Base-by-base conservation (phyloP, 1,140 invertebrate species). In the Diachasmimorpha longicaudata region DNA sequence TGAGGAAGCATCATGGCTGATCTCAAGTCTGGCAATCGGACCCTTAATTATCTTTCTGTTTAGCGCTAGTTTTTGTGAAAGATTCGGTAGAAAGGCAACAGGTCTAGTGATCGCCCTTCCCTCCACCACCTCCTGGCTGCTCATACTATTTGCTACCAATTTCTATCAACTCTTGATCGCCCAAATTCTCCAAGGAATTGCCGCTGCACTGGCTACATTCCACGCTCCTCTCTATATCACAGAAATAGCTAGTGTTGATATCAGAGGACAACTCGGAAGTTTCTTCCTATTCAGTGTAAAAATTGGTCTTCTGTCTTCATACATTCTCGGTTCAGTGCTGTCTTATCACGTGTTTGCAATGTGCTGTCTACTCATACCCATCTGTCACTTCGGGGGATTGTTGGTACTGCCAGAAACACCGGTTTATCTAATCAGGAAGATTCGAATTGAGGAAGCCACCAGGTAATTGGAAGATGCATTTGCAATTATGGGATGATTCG, bases 361-460 rank as follows among this genome's bases (percentile, higher is more conserved):
- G 0, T 70, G 86, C 39, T 85, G 84, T 14, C 79, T 89, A 3
- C 1, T 89, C 3, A 66, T 92, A 4, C 87, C 90, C 0, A n/a
- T 90, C 0, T 13, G 91, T 0, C 90, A 88, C 13, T 46, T 91
- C 4, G 70, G 88, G 5, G 70, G 83, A 2, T 89, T 92, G 80
- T 89, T 92, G 13, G 89, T 90, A 14, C 77, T 92, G 48, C 92
- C 92, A 10, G 92, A 93, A 84, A 90, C 92, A 3, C 93, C 93
- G 0, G 76, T 87, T 16, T 90, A 88, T 70, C 80, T 90, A 2
- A 31, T 90, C 9, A 79, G 82, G 4, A 82, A 79, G 9, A 84
- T 87, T 72, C 82, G 84, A 46, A 75, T 81, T 5, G 70, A 75
- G 4, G 83, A 88, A n/a, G 87, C 88, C 2, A 72, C 68, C 16